phyloP scores from a whole-genome alignment of 1,140 invertebrate species.

The Atta colombica region DNA sequence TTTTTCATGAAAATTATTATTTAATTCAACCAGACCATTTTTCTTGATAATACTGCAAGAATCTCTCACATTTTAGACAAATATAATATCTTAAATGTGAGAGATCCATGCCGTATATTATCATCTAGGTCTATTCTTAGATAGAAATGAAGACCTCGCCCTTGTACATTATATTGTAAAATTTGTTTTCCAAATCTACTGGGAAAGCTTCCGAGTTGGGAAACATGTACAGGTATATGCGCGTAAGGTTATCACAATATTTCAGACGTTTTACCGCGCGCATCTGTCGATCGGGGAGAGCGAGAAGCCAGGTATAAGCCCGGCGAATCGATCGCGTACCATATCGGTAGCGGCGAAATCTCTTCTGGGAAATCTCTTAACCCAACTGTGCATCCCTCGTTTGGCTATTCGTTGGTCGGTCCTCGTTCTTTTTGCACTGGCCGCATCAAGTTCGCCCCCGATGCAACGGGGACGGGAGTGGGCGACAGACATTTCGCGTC shows the following conservation, averaged over 20 bases:
- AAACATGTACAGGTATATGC: not conserved
- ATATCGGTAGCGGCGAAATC: constrained; percentile 62
- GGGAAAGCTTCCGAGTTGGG: not conserved
- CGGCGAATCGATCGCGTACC: constrained; percentile 49
- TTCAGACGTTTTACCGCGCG: constrained; percentile 45
- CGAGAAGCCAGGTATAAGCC: not conserved
- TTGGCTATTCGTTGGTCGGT: constrained; percentile 26
- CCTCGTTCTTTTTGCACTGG: constrained; percentile 55
- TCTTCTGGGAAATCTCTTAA: constrained; percentile 74
- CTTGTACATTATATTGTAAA: not conserved
- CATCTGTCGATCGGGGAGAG: constrained; percentile 12
- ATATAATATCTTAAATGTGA: not conserved
- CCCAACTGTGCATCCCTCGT: constrained; percentile 30
- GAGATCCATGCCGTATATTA: not conserved
- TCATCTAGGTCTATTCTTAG: not conserved
- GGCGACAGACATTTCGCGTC: constrained; percentile 62
- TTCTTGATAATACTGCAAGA: too few species aligned
- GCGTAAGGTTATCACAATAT: constrained; percentile 47
- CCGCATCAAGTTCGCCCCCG: constrained; percentile 43
- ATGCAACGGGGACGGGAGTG: not conserved
- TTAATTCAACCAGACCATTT: too few species aligned
- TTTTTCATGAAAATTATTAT: too few species aligned
- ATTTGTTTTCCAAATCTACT: constrained; percentile 6
- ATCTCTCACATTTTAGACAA: not conserved
- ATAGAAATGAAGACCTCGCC: not conserved